Base-by-base conservation (phyloP, 2,888 invertebrate species). In the Mimumesa dahlbomi region DNA sequence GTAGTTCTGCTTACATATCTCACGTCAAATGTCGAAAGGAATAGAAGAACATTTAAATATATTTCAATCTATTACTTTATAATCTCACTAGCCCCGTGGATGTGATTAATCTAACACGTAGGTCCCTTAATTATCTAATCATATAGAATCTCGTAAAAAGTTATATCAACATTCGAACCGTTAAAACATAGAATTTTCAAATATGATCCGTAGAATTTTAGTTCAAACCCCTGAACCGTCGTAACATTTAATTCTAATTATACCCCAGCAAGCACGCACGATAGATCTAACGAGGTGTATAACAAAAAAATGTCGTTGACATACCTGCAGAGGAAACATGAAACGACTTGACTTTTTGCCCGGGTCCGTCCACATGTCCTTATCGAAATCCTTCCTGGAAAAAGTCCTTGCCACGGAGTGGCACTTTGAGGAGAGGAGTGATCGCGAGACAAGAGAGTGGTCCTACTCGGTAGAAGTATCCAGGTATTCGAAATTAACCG, bases 381-480 rank as follows among this genome's bases (percentile, higher is more conserved):
- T 82, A 84, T 83, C 83, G 76, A 80, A 82, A 73, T 82, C 73
- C 78, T 83, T 83, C 83, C 73, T 64, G 72, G 83, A 82, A 83
- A 77, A 75, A 74, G 73, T 77, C 69, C 81, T 83, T 73, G 77
- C 48, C 67, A 54, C 64, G 50, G 69, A 73, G 73, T 71, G 75
- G 69, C 70, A 65, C 72, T 80, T 64, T 50, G 65, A 52, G 63
- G 52, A 52, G 53, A n/a, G 46, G 53, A 73, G 67, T 53, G 77
- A 82, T 82, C 71, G 64, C 69, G 73, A 77, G 79, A 81, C 78
- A 75, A 82, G 79, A 73, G 69, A 66, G 63, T 22, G 62, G 61
- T 40, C 53, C 61, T 25, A 19, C 43, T 59, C 54, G 54, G 56
- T 49, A 38, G 53, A 57, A 54, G 45, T 42, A 36, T 29, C 73